Conservation (phyloP, 2,888 invertebrate genomes). For the Priocnemis perturbator region DNA sequence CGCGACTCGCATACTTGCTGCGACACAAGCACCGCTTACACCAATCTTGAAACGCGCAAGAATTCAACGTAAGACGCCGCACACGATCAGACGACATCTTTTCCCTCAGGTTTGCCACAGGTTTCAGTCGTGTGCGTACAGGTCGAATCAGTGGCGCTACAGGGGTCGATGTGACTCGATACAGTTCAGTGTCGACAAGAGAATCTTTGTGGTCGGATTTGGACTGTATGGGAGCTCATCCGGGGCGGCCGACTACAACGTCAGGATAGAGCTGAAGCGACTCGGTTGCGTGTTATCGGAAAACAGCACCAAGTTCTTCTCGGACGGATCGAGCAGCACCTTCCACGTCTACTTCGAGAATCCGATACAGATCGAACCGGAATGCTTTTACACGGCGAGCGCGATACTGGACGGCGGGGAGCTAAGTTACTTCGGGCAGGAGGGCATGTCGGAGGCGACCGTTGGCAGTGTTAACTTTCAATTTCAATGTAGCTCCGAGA, state of each 20-base stretch:
- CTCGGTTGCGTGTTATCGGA: constrained; percentile 92
- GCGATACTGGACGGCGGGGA: constrained; percentile 95
- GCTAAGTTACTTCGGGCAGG: constrained; percentile 97
- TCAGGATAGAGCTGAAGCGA: constrained; percentile 94
- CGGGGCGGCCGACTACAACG: constrained; percentile 95
- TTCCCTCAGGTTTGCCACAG: constrained; percentile 88
- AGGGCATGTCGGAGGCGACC: constrained; percentile 95
- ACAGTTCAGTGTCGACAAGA: constrained; percentile 95
- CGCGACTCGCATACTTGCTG: no score
- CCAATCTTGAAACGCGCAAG: no score
- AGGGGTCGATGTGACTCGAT: constrained; percentile 97
- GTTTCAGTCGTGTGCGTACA: constrained; percentile 96
- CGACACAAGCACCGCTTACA: no score
- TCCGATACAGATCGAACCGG: constrained; percentile 93
- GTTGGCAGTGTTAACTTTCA: constrained; percentile 96
- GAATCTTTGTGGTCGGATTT: constrained; percentile 97
- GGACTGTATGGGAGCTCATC: constrained; percentile 97
- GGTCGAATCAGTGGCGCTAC: constrained; percentile 98
- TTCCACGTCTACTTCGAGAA: constrained; percentile 93
- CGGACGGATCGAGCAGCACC: constrained; percentile 96
- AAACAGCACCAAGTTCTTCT: constrained; percentile 95
- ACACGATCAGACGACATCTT: not conserved
- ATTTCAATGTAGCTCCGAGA: constrained; percentile 97
- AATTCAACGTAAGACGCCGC: no score
- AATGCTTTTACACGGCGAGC: constrained; percentile 96